These are phyloP conservation scores for Dicycla oo DNA, from an alignment of 2,888 invertebrate genomes.

Conservation along the genomic window DNA sequence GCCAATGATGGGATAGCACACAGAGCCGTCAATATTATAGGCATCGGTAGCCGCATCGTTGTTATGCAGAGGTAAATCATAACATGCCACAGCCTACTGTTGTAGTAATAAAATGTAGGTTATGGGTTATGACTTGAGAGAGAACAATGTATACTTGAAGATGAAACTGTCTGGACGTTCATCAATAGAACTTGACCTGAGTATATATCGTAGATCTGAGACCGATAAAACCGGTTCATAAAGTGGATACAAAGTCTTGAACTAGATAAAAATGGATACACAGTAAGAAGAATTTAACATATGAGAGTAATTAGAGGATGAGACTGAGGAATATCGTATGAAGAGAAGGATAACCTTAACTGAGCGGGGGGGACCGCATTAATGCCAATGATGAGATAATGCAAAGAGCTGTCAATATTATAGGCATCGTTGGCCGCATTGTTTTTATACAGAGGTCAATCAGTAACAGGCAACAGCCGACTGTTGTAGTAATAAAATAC, in stretches of 20 bases:
- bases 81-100: constrained; percentile 4
- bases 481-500: constrained; percentile 13
- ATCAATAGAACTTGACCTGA: constrained; percentile 3
- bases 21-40: constrained; percentile 60
- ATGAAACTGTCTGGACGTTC: background rate
- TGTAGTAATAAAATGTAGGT: constrained; percentile 2
- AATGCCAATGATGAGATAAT: too few species aligned
- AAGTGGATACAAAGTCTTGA: too few species aligned
- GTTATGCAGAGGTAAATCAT: constrained; percentile 23
- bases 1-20: constrained; percentile 71
- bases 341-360: too few species aligned
- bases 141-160: background rate
- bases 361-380: too few species aligned
- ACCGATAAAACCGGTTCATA: background rate
- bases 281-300: too few species aligned
- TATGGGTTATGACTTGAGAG: background rate
- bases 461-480: constrained; percentile 12
- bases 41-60: constrained; percentile 67
- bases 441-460: constrained; percentile 15
- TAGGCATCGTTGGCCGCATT: too few species aligned
- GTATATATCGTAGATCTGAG: too few species aligned
- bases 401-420: too few species aligned
- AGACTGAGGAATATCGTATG: too few species aligned
- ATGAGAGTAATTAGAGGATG: too few species aligned
- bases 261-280: too few species aligned